Percentiles rank a stretch among this genome's conserved stretches.
phyloP scores from a whole-genome alignment of 2,888 invertebrate genomes.

The Apodemia mormo region DNA sequence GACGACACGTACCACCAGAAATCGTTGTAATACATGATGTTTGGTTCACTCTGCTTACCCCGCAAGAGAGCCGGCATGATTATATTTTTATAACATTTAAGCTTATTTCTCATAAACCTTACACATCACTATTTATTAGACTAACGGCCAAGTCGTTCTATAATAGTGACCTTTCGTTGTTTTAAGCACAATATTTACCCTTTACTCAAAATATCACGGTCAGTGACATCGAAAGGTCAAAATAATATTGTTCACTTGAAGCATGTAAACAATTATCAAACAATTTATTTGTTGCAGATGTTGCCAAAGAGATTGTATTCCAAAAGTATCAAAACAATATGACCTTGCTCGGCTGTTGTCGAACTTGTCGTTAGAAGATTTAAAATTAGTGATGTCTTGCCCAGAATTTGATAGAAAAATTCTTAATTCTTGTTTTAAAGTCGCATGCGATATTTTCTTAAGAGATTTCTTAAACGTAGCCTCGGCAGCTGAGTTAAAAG shows the following conservation, averaged over 20 bases:
- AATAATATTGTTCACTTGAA: slow-evolving; percentile 6
- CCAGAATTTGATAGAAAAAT: slow-evolving; percentile 77
- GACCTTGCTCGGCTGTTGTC: slow-evolving; percentile 60
- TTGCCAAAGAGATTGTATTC: slow-evolving; percentile 55
- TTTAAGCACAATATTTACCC: slow-evolving; percentile 6
- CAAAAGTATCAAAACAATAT: slow-evolving; percentile 57
- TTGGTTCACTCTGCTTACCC: too few relatives aligned
- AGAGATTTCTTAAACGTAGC: slow-evolving; percentile 60
- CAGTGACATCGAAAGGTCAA: not conserved
- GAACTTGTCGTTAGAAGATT: slow-evolving; percentile 59
- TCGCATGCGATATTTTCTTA: slow-evolving; percentile 73
- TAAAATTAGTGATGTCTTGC: slow-evolving; percentile 71
- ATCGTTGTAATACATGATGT: too few relatives aligned
- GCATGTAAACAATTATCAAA: not conserved
- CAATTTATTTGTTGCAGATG: slow-evolving; percentile 54
- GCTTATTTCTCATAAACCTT: too few relatives aligned
- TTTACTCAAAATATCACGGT: slow-evolving; percentile 1
- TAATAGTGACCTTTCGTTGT: not conserved
- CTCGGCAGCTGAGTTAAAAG: slow-evolving; percentile 60
- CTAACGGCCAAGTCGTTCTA: not conserved
- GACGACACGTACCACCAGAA: too few relatives aligned
- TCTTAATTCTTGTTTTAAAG: slow-evolving; percentile 72
- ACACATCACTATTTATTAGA: too few relatives aligned
- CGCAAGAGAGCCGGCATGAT: too few relatives aligned
- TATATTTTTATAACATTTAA: too few relatives aligned